Evolutionary conservation across 2,888 invertebrate species (phyloP).

Genomic region (Zygogramma bicolorata): DNA sequence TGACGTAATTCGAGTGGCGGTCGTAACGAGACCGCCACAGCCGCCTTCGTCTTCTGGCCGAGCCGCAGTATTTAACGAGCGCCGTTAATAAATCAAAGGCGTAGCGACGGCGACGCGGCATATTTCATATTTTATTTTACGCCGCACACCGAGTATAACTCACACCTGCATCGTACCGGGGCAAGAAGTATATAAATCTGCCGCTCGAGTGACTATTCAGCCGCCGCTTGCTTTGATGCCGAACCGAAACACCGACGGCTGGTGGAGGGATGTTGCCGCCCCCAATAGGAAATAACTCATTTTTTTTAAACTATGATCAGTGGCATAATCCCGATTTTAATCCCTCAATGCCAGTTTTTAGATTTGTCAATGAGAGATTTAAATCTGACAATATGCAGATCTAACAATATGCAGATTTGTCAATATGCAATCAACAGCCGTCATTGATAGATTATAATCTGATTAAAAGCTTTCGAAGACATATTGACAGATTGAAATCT

Average conservation of each 20-base stretch:
- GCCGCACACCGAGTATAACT: conserved; percentile 56
- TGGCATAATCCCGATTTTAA: no score
- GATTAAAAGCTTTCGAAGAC: no score
- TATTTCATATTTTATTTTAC: conserved; percentile 66
- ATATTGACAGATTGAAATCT: no score
- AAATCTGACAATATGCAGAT: no score
- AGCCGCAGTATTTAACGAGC: conserved; percentile 62
- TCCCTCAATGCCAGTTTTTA: no score
- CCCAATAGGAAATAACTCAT: no score
- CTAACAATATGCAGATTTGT: no score
- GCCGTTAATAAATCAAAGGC: conserved; percentile 65
- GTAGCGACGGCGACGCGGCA: conserved; percentile 51
- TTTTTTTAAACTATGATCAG: no score
- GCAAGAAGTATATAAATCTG: conserved; percentile 49
- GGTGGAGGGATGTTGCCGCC: not conserved
- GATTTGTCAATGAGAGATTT: no score
- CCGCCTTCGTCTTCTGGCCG: conserved; percentile 8
- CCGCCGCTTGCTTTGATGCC: not conserved
- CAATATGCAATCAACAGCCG: no score
- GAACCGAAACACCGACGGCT: conserved; percentile 8
- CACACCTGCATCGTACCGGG: conserved; percentile 62
- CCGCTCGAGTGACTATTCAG: conserved; percentile 18
- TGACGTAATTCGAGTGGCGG: not conserved
- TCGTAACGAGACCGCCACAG: not conserved
- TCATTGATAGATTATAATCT: no score